Base-by-base conservation (phyloP, 2,113 vertebrate genomes). In the Hippoglossus stenolepis region DNA sequence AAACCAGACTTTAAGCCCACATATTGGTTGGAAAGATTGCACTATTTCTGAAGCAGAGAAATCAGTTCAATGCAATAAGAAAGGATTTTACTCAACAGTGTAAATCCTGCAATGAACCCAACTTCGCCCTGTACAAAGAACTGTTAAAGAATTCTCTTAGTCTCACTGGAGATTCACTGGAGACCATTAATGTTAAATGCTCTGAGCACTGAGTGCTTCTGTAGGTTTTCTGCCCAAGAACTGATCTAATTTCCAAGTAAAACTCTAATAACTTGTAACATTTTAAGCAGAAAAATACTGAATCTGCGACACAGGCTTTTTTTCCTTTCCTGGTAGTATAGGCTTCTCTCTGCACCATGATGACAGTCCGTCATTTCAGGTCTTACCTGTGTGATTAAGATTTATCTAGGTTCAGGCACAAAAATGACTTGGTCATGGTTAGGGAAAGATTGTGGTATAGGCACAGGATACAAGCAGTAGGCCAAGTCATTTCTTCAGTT, bases 21-120 rank as follows among this genome's bases (percentile, higher is more conserved):
- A 35, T 58, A 66, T 53, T 18, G 61, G 24, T 31, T 43, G 49
- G 17, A 13, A 45, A 7, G 61, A 77, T 35, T 56, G 57, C 53
- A 12, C 35, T 26, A 1, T 60, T 69, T 81, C 58, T 64, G 45
- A 40, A 3, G 21, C n/a, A 24, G 53, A 12, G 38, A 64, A 70
- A 61, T 66, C 12, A 15, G 21, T 11, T 60, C 70, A 71, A 66
- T 9, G n/a, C 47, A 75, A 35, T 26, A 24, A 20, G 35, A 7
- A 31, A 53, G 58, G 26, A 77, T 74, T 80, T 67, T 49, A 74
- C 61, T 62, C n/a, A 62, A n/a, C 26, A 6, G 35, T 54, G 10
- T 70, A 69, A 81, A 79, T 72, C 26, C 24, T 73, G 53, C 56
- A 21, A 21, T 70, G 26, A 61, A 58, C 11, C 49, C 8, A 28